Base-by-base conservation (phyloP, 1,140 invertebrate species). In the Globodera rostochiensis region DNA sequence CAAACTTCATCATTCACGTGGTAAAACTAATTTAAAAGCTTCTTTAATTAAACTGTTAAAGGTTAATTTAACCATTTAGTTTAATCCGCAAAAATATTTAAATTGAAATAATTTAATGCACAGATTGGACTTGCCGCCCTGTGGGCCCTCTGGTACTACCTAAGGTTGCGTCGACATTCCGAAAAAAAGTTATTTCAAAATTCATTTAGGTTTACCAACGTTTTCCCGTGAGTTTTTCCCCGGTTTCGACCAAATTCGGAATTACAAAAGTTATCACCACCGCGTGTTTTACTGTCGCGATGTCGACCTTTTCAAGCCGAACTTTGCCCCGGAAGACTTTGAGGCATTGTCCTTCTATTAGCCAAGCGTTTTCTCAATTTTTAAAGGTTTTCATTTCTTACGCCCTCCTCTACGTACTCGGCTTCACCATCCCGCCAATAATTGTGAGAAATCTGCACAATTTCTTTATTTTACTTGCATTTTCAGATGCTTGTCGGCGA, bases 251-350 rank as follows among this genome's bases (percentile, higher is more conserved):
- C 57, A 77, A 69, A 57, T 77, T 77, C 66, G 13, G 19, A 19
- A 53, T 13, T 53, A 53, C 7, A 9, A 9, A 53, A 78, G 77
- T 21, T 83, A 89, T 73, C 87, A 88, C 79, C 88, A 89, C 53
- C 78, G 88, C 73, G 88, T 89, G n/a, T 89, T 89, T 79, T 90
- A 90, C 77, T 89, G 88, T 67, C 85, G 85, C 6, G 88, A 89
- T 84, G 81, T 90, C 15, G 74, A 87, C 60, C 79, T 89, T 19
- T 90, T 87, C 81, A 89, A 89, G 69, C 88, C 88, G 69, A 90
- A 89, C 74, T 89, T 90, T 75, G 76, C 70, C 49, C 89, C 88
- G 19, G 88, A 89, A 79, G 88, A 89, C 79, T 89, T 89, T 76
- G 88, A 90, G 50, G 86, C 46, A 50, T 57, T 47, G 19, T 15